These are phyloP conservation scores for Andrena praecox DNA, from an alignment of 2,888 invertebrate genomes.

Conservation along the genomic window DNA sequence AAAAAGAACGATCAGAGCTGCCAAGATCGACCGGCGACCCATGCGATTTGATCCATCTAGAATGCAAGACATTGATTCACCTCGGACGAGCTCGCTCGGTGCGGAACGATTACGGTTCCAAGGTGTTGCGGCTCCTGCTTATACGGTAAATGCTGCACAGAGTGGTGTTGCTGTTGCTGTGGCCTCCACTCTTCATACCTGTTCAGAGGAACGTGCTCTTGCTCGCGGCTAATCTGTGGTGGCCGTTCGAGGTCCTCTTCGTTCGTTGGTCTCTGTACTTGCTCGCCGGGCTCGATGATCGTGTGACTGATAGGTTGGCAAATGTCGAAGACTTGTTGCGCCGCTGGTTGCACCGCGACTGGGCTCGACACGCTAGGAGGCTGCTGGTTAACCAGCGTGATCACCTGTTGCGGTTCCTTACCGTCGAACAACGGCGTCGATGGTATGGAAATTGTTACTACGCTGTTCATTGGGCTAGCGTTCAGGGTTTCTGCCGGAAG, in stretches of 20 bases:
- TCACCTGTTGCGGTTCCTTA: constrained; percentile 78
- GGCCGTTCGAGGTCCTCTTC: constrained; percentile 36
- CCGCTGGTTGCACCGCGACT: constrained; percentile 78
- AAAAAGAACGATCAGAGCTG: not conserved
- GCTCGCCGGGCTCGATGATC: constrained; percentile 6
- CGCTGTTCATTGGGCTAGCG: not conserved
- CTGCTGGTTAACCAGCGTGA: constrained; percentile 78
- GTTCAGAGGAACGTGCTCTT: constrained; percentile 14
- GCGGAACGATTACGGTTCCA: constrained; percentile 62
- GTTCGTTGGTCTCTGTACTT: not conserved
- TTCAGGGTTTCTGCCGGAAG: constrained; percentile 5
- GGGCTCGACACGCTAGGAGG: constrained; percentile 80
- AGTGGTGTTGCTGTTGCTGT: constrained; percentile 58
- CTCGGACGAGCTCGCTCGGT: constrained; percentile 65
- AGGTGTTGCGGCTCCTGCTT: constrained; percentile 59
- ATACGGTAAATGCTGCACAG: constrained; percentile 64
- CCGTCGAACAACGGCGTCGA: constrained; percentile 61
- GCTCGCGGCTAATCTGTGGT: constrained; percentile 29
- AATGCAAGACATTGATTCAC: constrained; percentile 66
- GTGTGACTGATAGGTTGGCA: constrained; percentile 55
- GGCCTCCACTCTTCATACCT: constrained; percentile 57
- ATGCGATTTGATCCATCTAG: constrained; percentile 40
- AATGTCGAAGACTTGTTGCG: constrained; percentile 73
- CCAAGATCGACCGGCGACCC: constrained; percentile 8
- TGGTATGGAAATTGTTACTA: constrained; percentile 54